Conservation (phyloP, 2,797 vertebrate genomes). For the Threskiornis aethiopicus region DNA sequence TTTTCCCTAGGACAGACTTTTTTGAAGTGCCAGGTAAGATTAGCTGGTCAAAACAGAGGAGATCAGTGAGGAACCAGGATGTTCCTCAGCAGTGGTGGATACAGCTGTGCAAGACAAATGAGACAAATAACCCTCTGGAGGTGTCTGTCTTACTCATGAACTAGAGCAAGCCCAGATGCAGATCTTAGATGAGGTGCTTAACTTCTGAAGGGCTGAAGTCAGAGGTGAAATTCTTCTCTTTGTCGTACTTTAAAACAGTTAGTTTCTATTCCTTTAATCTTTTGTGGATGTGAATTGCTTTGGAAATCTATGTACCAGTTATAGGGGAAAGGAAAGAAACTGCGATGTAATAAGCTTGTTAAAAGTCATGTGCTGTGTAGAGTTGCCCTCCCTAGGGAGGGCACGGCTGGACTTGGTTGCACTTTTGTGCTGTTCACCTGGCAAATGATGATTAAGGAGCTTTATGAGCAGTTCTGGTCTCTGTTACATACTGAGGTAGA, state of each 20-base stretch:
- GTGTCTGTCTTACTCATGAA: not conserved
- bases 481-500: accelerated
- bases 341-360: not conserved
- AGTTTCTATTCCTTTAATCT: not conserved
- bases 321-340: not conserved
- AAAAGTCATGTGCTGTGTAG: not conserved
- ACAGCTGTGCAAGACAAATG: not conserved
- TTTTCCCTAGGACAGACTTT: not conserved
- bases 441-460: not conserved
- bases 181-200: not conserved
- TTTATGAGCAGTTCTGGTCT: not conserved
- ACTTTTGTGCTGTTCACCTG: not conserved
- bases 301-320: not conserved
- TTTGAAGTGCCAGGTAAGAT: not conserved
- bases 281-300: not conserved
- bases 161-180: not conserved
- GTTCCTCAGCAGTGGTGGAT: not conserved
- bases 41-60: not conserved
- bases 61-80: not conserved
- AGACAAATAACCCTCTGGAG: not conserved
- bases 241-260: not conserved
- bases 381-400: not conserved
- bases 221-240: not conserved
- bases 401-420: not conserved
- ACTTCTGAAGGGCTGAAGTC: not conserved